These are phyloP conservation scores for Ornithoptera alexandrae DNA, from an alignment of 2,888 invertebrate genomes.

Conservation along the genomic window DNA sequence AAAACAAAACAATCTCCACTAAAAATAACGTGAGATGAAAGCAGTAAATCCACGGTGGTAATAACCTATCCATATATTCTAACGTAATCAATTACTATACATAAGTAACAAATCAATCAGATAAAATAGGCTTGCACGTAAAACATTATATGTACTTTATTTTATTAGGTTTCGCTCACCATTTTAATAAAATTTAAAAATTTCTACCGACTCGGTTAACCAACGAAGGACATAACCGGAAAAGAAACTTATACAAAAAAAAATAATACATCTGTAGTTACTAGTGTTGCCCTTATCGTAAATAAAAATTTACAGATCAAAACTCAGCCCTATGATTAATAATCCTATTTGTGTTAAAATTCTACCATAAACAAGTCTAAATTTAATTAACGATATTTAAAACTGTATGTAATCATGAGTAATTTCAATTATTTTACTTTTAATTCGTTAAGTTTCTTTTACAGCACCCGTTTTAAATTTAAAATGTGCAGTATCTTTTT, in stretches of 20 bases:
- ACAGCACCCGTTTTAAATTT: too few species aligned
- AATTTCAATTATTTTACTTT: too few species aligned
- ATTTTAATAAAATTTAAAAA: slow-evolving; percentile 37
- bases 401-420: too few species aligned
- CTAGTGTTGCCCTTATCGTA: slow-evolving; percentile 1
- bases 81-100: slow-evolving; percentile 27
- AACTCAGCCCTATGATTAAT: background rate
- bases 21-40: background rate
- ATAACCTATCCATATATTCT: slow-evolving; percentile 31
- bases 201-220: slow-evolving; percentile 36
- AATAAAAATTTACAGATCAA: background rate
- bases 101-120: background rate
- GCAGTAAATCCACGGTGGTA: slow-evolving; percentile 11
- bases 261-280: background rate
- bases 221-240: slow-evolving; percentile 35
- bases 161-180: slow-evolving; percentile 40
- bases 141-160: slow-evolving; percentile 30
- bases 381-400: too few species aligned
- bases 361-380: too few species aligned
- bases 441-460: too few species aligned
- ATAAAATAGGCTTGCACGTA: background rate
- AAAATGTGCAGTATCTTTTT: too few species aligned
- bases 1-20: background rate
- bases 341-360: background rate
- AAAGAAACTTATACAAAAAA: slow-evolving; percentile 25